Evolutionary conservation across 2,797 vertebrate species (phyloP).

Genomic region (Eleutherodactylus coqui): DNA sequence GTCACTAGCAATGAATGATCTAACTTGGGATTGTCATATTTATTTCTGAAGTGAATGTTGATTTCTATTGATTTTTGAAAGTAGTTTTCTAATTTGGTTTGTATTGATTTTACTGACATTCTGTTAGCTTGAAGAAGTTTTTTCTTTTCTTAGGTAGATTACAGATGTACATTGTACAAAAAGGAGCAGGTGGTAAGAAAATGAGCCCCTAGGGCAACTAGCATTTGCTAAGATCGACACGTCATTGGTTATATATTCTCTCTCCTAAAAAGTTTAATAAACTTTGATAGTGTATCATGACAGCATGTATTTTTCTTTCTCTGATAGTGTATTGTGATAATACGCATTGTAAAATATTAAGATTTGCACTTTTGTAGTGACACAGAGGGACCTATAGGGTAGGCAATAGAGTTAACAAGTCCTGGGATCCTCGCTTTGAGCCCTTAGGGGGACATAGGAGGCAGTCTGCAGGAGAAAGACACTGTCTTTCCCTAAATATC

Average conservation of each 20-base stretch:
- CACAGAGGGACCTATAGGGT: too few relatives aligned
- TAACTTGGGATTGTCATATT: background rate
- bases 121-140: conserved; percentile 48
- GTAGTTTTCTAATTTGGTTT: conserved; percentile 46
- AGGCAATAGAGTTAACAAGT: too few relatives aligned
- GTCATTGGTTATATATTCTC: conserved; percentile 2
- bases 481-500: too few relatives aligned
- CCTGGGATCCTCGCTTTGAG: too few relatives aligned
- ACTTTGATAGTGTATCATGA: background rate
- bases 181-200: conserved; percentile 49
- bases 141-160: conserved; percentile 27
- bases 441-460: too few relatives aligned
- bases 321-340: too few relatives aligned
- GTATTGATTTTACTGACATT: conserved; percentile 49
- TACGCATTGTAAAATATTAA: too few relatives aligned
- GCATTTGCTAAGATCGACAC: background rate
- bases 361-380: too few relatives aligned
- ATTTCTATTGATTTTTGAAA: conserved; percentile 28
- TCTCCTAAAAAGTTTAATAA: background rate
- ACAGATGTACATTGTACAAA: conserved; percentile 29
- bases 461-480: too few relatives aligned
- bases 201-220: conserved; percentile 11
- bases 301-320: background rate
- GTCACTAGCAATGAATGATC: conserved; percentile 10
- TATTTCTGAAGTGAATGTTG: conserved; percentile 32